These are phyloP conservation scores for Sinelater perroti DNA, from an alignment of 2,888 invertebrate genomes.

Conservation along the genomic window DNA sequence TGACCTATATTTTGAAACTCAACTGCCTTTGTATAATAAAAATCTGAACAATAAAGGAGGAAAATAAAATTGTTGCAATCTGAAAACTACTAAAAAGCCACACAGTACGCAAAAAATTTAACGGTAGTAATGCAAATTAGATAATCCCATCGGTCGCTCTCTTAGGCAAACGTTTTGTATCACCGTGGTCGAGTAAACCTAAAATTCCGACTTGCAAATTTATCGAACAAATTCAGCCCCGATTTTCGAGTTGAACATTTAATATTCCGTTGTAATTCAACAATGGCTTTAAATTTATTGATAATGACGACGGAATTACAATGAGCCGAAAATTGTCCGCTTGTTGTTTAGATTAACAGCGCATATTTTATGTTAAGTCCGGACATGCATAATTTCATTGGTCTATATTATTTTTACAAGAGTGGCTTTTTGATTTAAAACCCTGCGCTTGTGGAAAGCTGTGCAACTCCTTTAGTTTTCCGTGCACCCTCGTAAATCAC, in stretches of 20 bases:
- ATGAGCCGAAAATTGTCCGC: no score
- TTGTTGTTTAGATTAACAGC: no score
- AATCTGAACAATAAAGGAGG: conserved; percentile 11
- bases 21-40: neutral
- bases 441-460: no score
- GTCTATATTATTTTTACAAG: no score
- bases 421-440: no score
- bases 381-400: no score
- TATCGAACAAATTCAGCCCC: conserved; percentile 14
- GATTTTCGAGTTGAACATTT: conserved; percentile 18
- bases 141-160: conserved; percentile 25
- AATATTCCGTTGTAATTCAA: neutral
- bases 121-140: conserved; percentile 28
- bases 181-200: conserved; percentile 18
- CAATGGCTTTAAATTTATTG: neutral
- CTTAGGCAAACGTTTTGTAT: conserved; percentile 34
- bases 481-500: no score
- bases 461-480: no score
- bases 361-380: no score
- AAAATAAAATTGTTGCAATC: conserved; percentile 20
- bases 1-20: neutral
- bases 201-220: conserved; percentile 31
- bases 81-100: conserved; percentile 21
- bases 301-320: neutral
- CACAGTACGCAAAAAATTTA: conserved; percentile 22